These are phyloP conservation scores for Celastrina argiolus DNA, from an alignment of 2,888 invertebrate genomes.

Conservation along the genomic window DNA sequence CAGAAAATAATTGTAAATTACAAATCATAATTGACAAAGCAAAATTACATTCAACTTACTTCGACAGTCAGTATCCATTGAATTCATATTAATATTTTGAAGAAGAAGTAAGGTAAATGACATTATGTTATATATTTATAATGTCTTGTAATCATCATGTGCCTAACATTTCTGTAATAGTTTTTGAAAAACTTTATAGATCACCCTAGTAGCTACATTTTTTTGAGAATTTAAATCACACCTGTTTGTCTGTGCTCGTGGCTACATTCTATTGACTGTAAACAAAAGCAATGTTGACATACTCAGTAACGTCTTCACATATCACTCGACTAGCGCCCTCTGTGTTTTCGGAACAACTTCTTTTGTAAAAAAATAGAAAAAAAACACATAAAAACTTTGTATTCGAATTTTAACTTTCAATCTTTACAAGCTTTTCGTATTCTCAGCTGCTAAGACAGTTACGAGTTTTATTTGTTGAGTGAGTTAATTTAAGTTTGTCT, in stretches of 20 bases:
- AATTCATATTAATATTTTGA: too few species aligned
- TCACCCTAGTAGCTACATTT: too few species aligned
- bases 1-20: too few species aligned
- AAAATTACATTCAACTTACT: too few species aligned
- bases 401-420: background rate
- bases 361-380: conserved; percentile 30
- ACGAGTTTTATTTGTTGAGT: background rate
- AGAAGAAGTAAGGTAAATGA: too few species aligned
- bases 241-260: background rate
- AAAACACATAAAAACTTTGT: conserved; percentile 16
- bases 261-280: conserved; percentile 27
- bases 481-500: background rate
- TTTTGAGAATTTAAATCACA: too few species aligned
- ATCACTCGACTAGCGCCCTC: conserved; percentile 51
- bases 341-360: conserved; percentile 31
- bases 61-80: too few species aligned
- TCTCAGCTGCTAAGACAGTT: background rate
- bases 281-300: conserved; percentile 53
- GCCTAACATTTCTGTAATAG: too few species aligned
- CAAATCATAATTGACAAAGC: too few species aligned
- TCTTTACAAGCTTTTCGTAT: background rate
- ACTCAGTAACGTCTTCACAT: conserved; percentile 48
- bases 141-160: too few species aligned
- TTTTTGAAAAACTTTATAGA: too few species aligned
- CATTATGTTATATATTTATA: too few species aligned